Evolutionary conservation across 2,113 vertebrate species (phyloP).

Genomic region (Hoplias malabaricus): DNA sequence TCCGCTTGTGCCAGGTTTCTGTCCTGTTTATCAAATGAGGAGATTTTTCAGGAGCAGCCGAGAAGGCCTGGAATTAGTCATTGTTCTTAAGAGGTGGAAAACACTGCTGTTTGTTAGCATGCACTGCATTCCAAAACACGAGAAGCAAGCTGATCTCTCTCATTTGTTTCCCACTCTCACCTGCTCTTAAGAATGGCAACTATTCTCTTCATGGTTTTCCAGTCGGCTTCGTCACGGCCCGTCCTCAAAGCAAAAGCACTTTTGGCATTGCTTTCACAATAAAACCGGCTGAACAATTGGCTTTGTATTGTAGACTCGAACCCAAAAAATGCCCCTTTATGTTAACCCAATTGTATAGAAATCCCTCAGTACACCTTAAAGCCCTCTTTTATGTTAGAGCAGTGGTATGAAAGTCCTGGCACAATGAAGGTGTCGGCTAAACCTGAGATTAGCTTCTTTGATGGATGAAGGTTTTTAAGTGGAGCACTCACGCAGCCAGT

Average conservation of each 20-base stretch:
- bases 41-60: slow-evolving; percentile 3
- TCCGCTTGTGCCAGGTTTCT: slow-evolving; percentile 9
- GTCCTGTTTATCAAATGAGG: slow-evolving; percentile 7
- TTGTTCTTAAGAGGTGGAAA: slow-evolving; percentile 13
- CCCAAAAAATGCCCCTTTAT: slow-evolving; percentile 36
- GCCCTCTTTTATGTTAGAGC: slow-evolving; percentile 64
- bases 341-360: slow-evolving; percentile 37
- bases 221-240: slow-evolving; percentile 21
- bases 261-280: slow-evolving; percentile 20
- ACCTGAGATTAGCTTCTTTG: slow-evolving; percentile 69
- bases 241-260: slow-evolving; percentile 24
- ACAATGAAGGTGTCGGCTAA: slow-evolving; percentile 70
- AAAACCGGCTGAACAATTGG: slow-evolving; percentile 33
- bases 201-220: slow-evolving; percentile 10
- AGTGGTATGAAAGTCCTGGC: slow-evolving; percentile 61
- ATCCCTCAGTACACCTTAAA: slow-evolving; percentile 35
- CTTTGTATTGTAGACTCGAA: slow-evolving; percentile 36
- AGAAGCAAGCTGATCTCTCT: slow-evolving; percentile 9
- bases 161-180: slow-evolving; percentile 10
- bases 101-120: slow-evolving; percentile 23
- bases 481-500: slow-evolving; percentile 55
- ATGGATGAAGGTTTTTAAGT: slow-evolving; percentile 70
- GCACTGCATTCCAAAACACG: slow-evolving; percentile 23
- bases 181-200: neutral
- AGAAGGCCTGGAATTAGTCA: slow-evolving; percentile 1